These are phyloP conservation scores for Prorops nasuta DNA, from an alignment of 1,140 invertebrate genomes.

Conservation along the genomic window DNA sequence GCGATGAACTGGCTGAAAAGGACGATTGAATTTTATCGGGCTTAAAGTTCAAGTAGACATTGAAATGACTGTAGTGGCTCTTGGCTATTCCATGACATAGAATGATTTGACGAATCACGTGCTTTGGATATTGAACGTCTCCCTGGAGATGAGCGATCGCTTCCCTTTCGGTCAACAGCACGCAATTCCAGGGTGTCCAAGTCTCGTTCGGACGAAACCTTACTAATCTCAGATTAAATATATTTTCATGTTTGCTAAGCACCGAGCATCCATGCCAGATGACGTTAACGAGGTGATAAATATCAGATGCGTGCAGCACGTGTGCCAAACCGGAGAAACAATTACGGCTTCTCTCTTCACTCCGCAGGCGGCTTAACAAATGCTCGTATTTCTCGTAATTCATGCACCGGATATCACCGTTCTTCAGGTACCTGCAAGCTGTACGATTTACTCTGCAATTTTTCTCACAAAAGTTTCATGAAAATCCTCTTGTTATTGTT, in stretches of 20 bases:
- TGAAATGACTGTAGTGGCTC: too few species aligned
- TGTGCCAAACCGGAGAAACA: constrained; percentile 62
- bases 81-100: constrained; percentile 37
- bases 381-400: constrained; percentile 60
- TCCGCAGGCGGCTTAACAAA: constrained; percentile 61
- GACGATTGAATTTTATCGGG: too few species aligned
- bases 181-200: constrained; percentile 75
- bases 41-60: too few species aligned
- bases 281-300: constrained; percentile 65
- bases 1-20: too few species aligned
- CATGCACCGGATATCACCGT: constrained; percentile 30
- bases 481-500: too few species aligned
- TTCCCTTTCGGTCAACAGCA: constrained; percentile 66
- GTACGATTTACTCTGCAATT: too few species aligned
- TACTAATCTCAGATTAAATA: constrained; percentile 59
- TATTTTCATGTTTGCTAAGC: constrained; percentile 61
- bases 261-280: constrained; percentile 69
- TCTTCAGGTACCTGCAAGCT: too few species aligned
- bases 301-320: constrained; percentile 63
- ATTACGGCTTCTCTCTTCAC: constrained; percentile 58
- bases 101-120: constrained; percentile 29
- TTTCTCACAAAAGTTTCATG: too few species aligned
- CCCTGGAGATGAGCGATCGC: constrained; percentile 57
- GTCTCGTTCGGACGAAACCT: constrained; percentile 61
- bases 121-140: constrained; percentile 35